Percentiles rank a stretch among this genome's conserved stretches.
phyloP scores from a whole-genome alignment of 2,888 invertebrate genomes.

The Ornithoptera priamus region DNA sequence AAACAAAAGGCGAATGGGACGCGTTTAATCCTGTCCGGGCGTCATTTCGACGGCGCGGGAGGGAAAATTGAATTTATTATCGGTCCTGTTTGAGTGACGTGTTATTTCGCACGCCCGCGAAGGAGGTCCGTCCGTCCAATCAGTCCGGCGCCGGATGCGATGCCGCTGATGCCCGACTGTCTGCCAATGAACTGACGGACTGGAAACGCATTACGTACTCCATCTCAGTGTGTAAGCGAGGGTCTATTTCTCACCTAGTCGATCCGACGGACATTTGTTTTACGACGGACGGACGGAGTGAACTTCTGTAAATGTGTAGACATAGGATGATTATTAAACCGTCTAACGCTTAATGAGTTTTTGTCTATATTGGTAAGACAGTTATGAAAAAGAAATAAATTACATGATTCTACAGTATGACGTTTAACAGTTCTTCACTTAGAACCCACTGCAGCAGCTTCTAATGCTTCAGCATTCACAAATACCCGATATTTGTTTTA shows the following conservation, averaged over 20 bases:
- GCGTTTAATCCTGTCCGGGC: constrained; percentile 75
- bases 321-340: constrained; percentile 11
- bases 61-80: constrained; percentile 79
- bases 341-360: background rate
- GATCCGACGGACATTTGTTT: constrained; percentile 22
- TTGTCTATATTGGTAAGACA: too few species aligned
- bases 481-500: too few species aligned
- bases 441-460: too few species aligned
- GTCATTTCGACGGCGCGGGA: constrained; percentile 61
- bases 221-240: constrained; percentile 36
- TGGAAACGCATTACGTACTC: constrained; percentile 65
- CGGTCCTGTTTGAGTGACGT: constrained; percentile 78
- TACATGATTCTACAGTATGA: too few species aligned
- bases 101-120: constrained; percentile 75
- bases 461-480: too few species aligned
- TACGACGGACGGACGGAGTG: constrained; percentile 25
- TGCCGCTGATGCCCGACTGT: constrained; percentile 50
- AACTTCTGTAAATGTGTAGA: constrained; percentile 14
- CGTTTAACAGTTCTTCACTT: too few species aligned
- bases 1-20: constrained; percentile 74
- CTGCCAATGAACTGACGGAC: constrained; percentile 49
- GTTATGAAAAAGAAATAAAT: too few species aligned
- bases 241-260: constrained; percentile 32
- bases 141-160: constrained; percentile 59
- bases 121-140: constrained; percentile 58